Evolutionary conservation across 2,888 invertebrate species (phyloP).

Genomic region (Cerceris ruficornis): DNA sequence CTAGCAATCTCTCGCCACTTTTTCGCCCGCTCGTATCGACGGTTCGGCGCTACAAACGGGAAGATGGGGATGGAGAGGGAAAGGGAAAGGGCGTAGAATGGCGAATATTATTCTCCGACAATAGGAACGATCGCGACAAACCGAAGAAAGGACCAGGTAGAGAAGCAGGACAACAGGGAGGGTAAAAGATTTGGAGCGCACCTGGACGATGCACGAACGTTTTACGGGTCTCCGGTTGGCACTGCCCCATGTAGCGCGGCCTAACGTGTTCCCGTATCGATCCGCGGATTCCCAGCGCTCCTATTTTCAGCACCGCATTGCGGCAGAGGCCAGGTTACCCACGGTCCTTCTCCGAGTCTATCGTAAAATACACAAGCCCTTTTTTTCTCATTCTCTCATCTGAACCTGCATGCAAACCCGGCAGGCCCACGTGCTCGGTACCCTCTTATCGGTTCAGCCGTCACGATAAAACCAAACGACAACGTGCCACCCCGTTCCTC

Average conservation of each 20-base stretch:
- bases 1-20: too few species aligned
- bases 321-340: conserved; percentile 60
- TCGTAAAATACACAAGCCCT: neutral
- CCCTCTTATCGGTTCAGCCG: too few species aligned
- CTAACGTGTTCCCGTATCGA: conserved; percentile 64
- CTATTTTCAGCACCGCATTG: conserved; percentile 75
- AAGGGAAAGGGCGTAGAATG: neutral
- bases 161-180: neutral
- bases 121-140: neutral
- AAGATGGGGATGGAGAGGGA: neutral
- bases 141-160: neutral
- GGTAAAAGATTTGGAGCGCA: conserved; percentile 13
- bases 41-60: too few species aligned
- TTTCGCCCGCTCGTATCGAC: too few species aligned
- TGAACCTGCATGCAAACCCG: too few species aligned
- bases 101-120: neutral
- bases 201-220: neutral
- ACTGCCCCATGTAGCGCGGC: conserved; percentile 41
- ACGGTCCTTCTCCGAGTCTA: conserved; percentile 34
- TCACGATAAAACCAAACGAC: too few species aligned
- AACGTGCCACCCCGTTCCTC: too few species aligned
- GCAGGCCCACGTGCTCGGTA: too few species aligned
- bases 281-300: conserved; percentile 56
- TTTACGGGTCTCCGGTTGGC: conserved; percentile 42
- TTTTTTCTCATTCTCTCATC: neutral